Percentiles rank a stretch among this genome's conserved stretches.
phyloP scores from a whole-genome alignment of 1,140 invertebrate genomes.

The Lucilia cuprina region DNA sequence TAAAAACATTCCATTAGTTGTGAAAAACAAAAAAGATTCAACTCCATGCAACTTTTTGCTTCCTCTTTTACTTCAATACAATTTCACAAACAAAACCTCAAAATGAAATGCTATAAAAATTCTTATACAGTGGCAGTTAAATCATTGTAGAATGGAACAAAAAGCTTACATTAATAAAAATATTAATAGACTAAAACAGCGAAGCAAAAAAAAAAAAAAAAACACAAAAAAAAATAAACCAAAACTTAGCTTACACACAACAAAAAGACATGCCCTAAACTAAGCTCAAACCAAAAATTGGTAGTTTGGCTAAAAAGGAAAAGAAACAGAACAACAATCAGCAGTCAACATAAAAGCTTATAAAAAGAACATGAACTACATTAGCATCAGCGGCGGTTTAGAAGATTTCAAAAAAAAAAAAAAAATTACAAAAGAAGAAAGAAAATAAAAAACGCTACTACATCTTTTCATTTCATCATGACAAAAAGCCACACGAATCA shows the following conservation, averaged over 20 bases:
- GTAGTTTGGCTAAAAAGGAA: neutral
- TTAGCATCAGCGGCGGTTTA: neutral
- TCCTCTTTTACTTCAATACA: neutral
- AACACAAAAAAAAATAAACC: neutral
- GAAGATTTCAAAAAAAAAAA: neutral
- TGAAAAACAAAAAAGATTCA: too few relatives aligned
- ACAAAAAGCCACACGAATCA: neutral
- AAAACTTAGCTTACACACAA: neutral
- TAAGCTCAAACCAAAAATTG: neutral
- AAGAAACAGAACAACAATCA: neutral
- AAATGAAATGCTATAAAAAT: too few relatives aligned
- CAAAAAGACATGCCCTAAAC: neutral
- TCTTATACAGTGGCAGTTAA: neutral
- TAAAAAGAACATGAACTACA: neutral
- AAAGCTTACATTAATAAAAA: neutral
- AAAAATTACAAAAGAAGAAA: too few relatives aligned
- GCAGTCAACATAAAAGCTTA: neutral
- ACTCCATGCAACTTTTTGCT: too few relatives aligned
- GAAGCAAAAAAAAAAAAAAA: too few relatives aligned
- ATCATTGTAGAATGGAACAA: neutral
- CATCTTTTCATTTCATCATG: neutral
- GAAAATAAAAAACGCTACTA: neutral
- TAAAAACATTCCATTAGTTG: too few relatives aligned
- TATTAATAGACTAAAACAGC: neutral
- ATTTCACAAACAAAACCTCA: neutral